Evolutionary conservation across 2,888 invertebrate species (phyloP).

Genomic region (Metellina segmentata): DNA sequence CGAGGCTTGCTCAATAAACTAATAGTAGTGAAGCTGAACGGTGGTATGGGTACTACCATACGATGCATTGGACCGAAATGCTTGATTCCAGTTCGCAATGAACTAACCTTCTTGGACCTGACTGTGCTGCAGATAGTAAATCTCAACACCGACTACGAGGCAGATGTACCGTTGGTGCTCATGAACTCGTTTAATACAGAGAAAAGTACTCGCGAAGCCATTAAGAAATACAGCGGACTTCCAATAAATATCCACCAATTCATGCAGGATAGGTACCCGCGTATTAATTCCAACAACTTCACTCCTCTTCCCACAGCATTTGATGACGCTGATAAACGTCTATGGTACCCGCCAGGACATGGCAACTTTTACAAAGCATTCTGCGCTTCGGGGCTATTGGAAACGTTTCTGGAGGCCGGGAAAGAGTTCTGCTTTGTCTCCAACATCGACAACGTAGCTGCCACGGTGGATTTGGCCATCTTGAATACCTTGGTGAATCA

Average conservation of each 20-base stretch:
- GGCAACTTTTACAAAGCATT: conserved; percentile 99
- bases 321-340: conserved; percentile 89
- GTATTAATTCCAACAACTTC: conserved; percentile 95
- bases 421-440: conserved; percentile 97
- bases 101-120: conserved; percentile 95
- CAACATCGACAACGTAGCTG: conserved; percentile 99
- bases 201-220: conserved; percentile 95
- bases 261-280: conserved; percentile 95
- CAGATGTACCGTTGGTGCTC: conserved; percentile 96
- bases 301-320: conserved; percentile 92
- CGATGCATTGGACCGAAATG: conserved; percentile 98
- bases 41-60: conserved; percentile 97
- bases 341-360: conserved; percentile 99
- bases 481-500: conserved; percentile 84
- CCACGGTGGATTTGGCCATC: conserved; percentile 97
- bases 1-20: conserved; percentile 91
- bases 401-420: conserved; percentile 89
- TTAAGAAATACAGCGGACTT: conserved; percentile 95
- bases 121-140: conserved; percentile 97
- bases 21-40: conserved; percentile 96
- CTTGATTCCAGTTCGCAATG: conserved; percentile 95
- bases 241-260: conserved; percentile 96
- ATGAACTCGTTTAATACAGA: conserved; percentile 99
- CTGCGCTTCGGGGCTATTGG: conserved; percentile 93
- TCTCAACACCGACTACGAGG: conserved; percentile 93